A percentile compares a stretch with the other conserved stretches of the same genome.
These are phyloP conservation scores for Chelonoidis abingdonii DNA, from an alignment of 2,113 vertebrate genomes.

Conservation along the genomic window DNA sequence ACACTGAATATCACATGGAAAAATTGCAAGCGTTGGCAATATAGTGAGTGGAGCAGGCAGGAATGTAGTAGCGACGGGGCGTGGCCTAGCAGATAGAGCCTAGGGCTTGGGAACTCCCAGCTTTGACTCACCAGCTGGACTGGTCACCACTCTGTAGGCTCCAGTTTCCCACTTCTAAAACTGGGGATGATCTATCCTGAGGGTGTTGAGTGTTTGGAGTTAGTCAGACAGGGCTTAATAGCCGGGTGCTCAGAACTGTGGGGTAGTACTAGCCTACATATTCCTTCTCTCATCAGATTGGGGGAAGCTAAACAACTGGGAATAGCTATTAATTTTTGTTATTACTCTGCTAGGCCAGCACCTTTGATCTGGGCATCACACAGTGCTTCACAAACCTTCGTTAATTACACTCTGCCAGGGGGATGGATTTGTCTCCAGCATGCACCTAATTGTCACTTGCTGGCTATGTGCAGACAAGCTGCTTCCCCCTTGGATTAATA, in stretches of 20 bases:
- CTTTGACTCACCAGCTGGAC: background rate
- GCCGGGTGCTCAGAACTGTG: background rate
- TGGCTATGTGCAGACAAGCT: background rate
- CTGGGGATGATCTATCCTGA: background rate
- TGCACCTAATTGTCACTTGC: background rate
- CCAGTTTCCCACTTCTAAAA: background rate
- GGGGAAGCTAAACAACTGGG: conserved; percentile 43
- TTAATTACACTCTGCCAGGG: background rate
- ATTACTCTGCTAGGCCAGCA: background rate
- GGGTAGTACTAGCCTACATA: background rate
- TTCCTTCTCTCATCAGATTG: conserved; percentile 6
- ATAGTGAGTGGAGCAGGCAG: background rate
- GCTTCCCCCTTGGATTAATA: background rate
- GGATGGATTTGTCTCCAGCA: background rate
- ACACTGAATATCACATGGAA: background rate
- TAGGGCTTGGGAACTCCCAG: background rate
- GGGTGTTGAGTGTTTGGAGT: conserved; percentile 3
- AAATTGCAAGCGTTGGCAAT: background rate
- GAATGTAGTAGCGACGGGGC: background rate
- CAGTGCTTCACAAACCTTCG: background rate
- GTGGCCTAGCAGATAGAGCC: background rate
- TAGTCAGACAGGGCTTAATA: conserved; percentile 19
- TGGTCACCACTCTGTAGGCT: background rate
- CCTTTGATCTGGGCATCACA: background rate
- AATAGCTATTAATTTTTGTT: background rate